phyloP scores from a whole-genome alignment of 2,113 vertebrate genomes.

The Hucho hucho region DNA sequence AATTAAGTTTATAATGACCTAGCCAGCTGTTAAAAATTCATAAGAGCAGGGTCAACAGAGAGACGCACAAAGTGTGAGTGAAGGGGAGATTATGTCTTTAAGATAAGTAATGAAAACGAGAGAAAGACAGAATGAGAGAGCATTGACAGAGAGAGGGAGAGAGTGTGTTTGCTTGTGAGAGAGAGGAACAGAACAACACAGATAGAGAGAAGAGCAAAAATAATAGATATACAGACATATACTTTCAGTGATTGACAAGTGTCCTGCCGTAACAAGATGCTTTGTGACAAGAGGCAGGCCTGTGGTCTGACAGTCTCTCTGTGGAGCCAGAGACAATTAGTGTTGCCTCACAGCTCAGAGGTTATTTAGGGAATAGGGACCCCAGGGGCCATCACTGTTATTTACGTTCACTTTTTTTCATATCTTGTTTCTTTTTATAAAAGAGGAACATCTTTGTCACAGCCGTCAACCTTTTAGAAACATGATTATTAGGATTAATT shows the following conservation, averaged over 20 bases:
- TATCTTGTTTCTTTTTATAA: constrained; percentile 6
- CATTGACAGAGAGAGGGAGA: neutral
- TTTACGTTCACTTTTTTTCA: constrained; percentile 53
- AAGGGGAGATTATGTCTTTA: neutral
- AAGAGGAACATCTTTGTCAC: constrained; percentile 59
- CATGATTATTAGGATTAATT: constrained; percentile 64
- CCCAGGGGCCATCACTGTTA: constrained; percentile 55
- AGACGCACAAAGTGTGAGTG: neutral
- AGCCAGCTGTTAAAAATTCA: constrained; percentile 36
- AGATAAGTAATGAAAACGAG: constrained; percentile 28
- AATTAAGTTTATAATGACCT: constrained; percentile 50
- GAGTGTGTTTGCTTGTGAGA: constrained; percentile 24
- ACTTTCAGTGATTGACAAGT: neutral
- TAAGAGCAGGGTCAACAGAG: constrained; percentile 37
- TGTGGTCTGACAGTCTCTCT: neutral
- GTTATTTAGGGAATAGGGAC: constrained; percentile 69
- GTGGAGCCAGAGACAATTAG: constrained; percentile 64
- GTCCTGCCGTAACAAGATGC: neutral
- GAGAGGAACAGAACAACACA: too few species aligned
- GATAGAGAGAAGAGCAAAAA: constrained; percentile 7
- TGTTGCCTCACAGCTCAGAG: constrained; percentile 65
- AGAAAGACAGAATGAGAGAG: neutral
- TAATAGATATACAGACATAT: too few species aligned
- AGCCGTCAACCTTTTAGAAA: constrained; percentile 47
- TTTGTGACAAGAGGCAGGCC: neutral